Conservation (phyloP, 2,797 vertebrate species). For the Halcyon leucocephala region DNA sequence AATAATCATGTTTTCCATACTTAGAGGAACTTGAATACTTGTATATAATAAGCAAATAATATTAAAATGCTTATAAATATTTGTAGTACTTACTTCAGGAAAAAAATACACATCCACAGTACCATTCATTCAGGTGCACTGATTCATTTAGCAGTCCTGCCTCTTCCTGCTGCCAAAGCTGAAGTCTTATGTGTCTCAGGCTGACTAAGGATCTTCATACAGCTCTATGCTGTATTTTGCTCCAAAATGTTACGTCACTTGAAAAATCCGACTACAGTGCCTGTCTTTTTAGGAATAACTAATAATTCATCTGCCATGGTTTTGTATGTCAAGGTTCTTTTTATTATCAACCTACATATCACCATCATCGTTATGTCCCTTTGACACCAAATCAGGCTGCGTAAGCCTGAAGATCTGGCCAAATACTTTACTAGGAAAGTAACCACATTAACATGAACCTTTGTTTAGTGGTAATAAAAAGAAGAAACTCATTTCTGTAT, state of each 20-base stretch:
- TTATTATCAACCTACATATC: background rate
- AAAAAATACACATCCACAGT: background rate
- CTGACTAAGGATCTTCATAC: background rate
- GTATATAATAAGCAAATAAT: background rate
- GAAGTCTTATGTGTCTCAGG: background rate
- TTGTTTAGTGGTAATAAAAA: background rate
- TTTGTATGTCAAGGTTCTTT: background rate
- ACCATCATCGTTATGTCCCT: background rate
- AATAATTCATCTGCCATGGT: background rate
- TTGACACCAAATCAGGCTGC: background rate
- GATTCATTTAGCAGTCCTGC: background rate
- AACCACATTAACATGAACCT: background rate
- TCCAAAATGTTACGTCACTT: background rate
- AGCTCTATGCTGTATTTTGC: background rate
- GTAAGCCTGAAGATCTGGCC: background rate
- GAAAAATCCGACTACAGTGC: background rate
- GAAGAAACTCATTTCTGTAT: background rate
- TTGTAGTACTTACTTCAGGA: background rate
- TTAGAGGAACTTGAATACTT: background rate
- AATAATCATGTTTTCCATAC: background rate
- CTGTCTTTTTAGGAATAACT: background rate
- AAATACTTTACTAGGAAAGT: background rate
- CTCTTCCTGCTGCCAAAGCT: background rate
- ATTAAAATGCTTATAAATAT: background rate
- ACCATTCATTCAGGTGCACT: background rate